Conservation (phyloP, 2,797 vertebrate genomes). For the Gadopsis bispinosus region DNA sequence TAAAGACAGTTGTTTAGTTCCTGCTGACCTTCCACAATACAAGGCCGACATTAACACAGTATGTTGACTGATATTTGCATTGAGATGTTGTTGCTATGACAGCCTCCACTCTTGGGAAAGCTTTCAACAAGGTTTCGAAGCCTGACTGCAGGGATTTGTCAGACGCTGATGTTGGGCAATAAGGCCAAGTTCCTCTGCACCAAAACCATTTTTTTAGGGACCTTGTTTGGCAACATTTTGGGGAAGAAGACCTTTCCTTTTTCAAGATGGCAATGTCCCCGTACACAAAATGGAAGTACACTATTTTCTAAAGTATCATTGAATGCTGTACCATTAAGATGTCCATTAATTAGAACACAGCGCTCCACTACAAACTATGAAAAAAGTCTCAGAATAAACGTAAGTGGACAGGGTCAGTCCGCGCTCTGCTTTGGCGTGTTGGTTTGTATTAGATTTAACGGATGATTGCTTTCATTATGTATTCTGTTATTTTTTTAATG, state of each 20-base stretch:
- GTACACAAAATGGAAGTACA: neutral
- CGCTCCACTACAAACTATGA: neutral
- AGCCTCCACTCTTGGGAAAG: neutral
- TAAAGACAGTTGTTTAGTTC: neutral
- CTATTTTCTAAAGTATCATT: neutral
- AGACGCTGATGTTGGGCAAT: neutral
- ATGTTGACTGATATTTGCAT: neutral
- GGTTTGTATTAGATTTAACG: neutral
- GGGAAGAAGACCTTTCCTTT: neutral
- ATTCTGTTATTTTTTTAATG: neutral
- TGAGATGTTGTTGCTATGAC: neutral
- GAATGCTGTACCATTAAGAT: neutral
- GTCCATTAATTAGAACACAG: neutral
- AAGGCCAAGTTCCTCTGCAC: neutral
- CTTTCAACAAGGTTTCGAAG: neutral
- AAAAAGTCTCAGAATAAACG: neutral
- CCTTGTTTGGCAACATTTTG: neutral
- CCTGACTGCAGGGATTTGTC: neutral
- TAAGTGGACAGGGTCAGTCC: neutral
- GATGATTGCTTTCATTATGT: neutral
- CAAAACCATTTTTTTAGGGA: neutral
- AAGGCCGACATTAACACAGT: neutral
- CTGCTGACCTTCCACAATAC: neutral
- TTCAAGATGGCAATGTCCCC: neutral
- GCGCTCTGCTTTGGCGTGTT: neutral